Percentiles rank a stretch among this genome's conserved stretches.
These are phyloP conservation scores for Manduca sexta DNA, from an alignment of 1,140 invertebrate genomes.

Conservation along the genomic window DNA sequence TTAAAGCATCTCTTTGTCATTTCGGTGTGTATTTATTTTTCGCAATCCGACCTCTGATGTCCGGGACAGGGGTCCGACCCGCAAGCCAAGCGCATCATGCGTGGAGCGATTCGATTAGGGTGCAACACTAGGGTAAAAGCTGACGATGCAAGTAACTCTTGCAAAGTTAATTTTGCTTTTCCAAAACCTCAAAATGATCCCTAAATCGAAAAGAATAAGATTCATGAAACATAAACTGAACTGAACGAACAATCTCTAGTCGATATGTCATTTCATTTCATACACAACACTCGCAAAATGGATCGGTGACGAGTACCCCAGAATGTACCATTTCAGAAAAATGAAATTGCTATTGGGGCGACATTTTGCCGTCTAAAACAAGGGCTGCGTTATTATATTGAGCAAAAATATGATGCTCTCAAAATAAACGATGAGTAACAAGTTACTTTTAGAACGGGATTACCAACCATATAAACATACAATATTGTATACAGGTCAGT, in stretches of 20 bases:
- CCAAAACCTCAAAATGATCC: constrained; percentile 8
- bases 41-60: constrained; percentile 59
- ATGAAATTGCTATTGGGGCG: constrained; percentile 66
- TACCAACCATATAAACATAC: too few species aligned
- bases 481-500: too few species aligned
- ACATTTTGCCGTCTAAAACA: constrained; percentile 22
- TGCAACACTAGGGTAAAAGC: constrained; percentile 56
- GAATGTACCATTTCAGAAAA: constrained; percentile 63
- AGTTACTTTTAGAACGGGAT: too few species aligned
- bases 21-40: constrained; percentile 66
- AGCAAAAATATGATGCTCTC: neutral
- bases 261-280: constrained; percentile 65
- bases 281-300: constrained; percentile 64
- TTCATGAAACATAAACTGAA: constrained; percentile 9
- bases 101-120: constrained; percentile 69
- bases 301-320: constrained; percentile 61
- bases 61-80: constrained; percentile 54
- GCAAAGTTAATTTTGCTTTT: constrained; percentile 26
- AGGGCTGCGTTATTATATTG: constrained; percentile 1
- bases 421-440: constrained; percentile 1
- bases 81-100: constrained; percentile 55
- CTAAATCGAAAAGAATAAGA: constrained; percentile 17
- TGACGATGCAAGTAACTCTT: constrained; percentile 55
- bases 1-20: constrained; percentile 57
- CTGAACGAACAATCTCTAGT: constrained; percentile 19